phyloP scores from a whole-genome alignment of 1,140 invertebrate species.

The Bombus pyrosoma region DNA sequence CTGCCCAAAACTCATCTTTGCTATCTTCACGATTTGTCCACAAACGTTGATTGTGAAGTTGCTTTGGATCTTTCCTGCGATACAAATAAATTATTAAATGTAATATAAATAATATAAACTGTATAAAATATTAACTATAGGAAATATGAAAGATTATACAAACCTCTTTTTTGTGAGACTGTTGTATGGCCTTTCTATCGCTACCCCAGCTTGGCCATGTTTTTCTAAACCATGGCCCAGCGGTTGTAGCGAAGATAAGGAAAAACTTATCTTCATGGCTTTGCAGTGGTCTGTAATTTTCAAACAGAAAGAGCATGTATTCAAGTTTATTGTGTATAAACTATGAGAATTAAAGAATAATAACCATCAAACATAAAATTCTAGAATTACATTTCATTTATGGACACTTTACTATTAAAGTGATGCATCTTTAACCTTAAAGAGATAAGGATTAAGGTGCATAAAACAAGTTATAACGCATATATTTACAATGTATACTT shows the following conservation, averaged over 20 bases:
- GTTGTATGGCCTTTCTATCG: conserved; percentile 85
- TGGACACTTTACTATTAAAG: neutral
- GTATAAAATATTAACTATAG: conserved; percentile 14
- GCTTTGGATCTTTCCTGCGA: conserved; percentile 84
- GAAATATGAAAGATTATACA: neutral
- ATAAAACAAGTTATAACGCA: neutral
- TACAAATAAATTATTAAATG: neutral
- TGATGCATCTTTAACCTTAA: neutral
- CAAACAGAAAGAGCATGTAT: neutral
- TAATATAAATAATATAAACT: neutral
- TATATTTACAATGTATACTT: neutral
- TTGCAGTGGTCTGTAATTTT: conserved; percentile 75
- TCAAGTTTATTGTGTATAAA: neutral
- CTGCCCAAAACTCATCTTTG: conserved; percentile 94
- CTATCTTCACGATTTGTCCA: conserved; percentile 87
- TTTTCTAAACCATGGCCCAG: conserved; percentile 82
- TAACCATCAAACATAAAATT: neutral
- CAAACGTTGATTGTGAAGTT: conserved; percentile 86
- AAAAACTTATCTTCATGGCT: conserved; percentile 83
- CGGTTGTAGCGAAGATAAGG: conserved; percentile 83
- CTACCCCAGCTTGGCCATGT: conserved; percentile 81
- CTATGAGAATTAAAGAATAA: neutral
- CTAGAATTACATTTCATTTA: neutral
- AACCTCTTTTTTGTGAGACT: conserved; percentile 87
- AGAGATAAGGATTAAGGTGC: too few relatives aligned